Base-by-base conservation (phyloP, 2,113 vertebrate genomes). In the Montifringilla adamsi region DNA sequence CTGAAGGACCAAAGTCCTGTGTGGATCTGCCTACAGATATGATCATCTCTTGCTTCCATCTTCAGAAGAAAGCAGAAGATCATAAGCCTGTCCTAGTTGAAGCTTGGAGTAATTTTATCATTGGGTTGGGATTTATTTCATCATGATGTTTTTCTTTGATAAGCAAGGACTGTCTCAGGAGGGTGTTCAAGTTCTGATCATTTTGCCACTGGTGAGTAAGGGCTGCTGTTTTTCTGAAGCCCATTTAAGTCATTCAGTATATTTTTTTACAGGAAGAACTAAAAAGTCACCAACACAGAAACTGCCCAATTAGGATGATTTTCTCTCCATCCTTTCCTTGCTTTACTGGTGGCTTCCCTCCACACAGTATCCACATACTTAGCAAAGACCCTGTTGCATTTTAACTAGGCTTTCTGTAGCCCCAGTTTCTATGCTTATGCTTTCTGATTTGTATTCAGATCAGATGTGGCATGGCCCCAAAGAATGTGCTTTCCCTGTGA, bases 391-490 rank as follows among this genome's bases (percentile, higher is more conserved):
- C 26, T 62, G 26, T 62, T 69, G 11, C 16, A 73, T n/a, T 87
- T 82, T 27, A 81, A 6, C 52, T 73, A 73, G 81, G 31, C 30
- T 83, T 43, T 43, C 49, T 56, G 12, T 15, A 83, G 23, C 28
- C 50, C 33, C 67, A 76, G 39, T 7, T 74, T 67, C 39, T 89
- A 79, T 49, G 59, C 11, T 87, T 83, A 89, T 55, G 11, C 3
- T 69, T 95, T 86, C 50, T 94, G 62, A 37, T 85, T 89, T 89
- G 37, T 85, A 63, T 87, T 93, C 77, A 76, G 46, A 83, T 60
- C 0, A 0, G 3, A 15, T 85, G 33, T 91, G 81, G 49, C 15
- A 33, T 11, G 16, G 50, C 63, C 59, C 49, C 63, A 87, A 56
- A 89, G 77, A 30, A 49, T 53, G 10, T 77, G 22, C n/a, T 83